A percentile compares a stretch with the other conserved stretches of the same genome.
Conservation (phyloP, 1,140 invertebrate species). For the Brachystomella parvula region DNA sequence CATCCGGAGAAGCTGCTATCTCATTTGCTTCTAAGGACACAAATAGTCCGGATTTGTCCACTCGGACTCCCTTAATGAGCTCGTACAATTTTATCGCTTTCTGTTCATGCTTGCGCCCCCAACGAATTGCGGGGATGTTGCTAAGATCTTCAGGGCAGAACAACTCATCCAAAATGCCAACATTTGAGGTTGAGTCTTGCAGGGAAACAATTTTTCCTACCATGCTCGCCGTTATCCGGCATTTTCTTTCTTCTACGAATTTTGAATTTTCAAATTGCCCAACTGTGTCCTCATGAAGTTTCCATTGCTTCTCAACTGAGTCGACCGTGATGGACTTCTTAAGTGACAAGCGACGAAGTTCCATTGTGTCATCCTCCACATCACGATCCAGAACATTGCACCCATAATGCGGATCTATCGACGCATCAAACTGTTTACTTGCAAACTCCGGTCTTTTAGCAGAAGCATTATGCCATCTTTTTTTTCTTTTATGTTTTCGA, state of each 20-base stretch:
- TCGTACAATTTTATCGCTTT: constrained; percentile 11
- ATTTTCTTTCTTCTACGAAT: not conserved
- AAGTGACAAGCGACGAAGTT: not conserved
- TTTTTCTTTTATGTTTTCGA: not conserved
- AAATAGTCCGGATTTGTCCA: constrained; percentile 42
- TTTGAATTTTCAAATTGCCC: not conserved
- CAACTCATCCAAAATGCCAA: not conserved
- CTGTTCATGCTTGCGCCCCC: constrained; percentile 3
- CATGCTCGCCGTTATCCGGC: constrained; percentile 8
- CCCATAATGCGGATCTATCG: constrained; percentile 9
- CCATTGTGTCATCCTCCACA: not conserved
- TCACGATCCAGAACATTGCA: not conserved
- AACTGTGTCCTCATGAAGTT: not conserved
- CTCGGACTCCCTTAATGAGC: constrained; percentile 21
- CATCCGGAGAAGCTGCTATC: constrained; percentile 44
- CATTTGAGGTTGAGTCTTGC: constrained; percentile 8
- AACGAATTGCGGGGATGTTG: not conserved
- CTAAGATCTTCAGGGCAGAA: not conserved
- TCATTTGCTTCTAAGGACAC: constrained; percentile 40
- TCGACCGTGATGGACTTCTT: not conserved
- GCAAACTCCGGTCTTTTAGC: not conserved
- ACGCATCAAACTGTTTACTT: not conserved
- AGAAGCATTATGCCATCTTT: not conserved
- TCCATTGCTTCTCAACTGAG: not conserved
- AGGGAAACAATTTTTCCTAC: not conserved